Percentiles rank a stretch among this genome's conserved stretches.
Evolutionary conservation across 2,113 vertebrate species (phyloP).

Genomic region (Anolis carolinensis): DNA sequence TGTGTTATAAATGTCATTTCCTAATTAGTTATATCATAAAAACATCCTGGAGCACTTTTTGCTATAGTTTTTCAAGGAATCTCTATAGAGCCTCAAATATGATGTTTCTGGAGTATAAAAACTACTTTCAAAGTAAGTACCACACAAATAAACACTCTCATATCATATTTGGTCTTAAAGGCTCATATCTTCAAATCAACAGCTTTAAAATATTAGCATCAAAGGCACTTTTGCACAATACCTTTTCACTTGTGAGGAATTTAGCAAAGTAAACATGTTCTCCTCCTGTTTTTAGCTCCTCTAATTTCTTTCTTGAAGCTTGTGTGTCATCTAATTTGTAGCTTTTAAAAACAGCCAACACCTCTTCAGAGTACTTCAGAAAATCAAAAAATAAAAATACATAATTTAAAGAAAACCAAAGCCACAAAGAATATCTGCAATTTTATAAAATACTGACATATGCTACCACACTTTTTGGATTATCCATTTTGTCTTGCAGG

Average conservation of each 20-base stretch:
- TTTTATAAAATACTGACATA: not conserved
- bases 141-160: not conserved
- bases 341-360: conserved; percentile 96
- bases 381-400: conserved; percentile 6
- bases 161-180: not conserved
- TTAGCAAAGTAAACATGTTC: conserved; percentile 98
- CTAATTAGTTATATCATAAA: too few species aligned
- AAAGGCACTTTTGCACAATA: conserved; percentile 48
- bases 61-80: too few species aligned
- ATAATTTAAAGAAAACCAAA: not conserved
- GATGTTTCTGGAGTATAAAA: too few species aligned
- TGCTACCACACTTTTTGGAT: not conserved
- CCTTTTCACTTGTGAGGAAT: conserved; percentile 98
- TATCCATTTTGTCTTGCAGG: not conserved
- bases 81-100: too few species aligned
- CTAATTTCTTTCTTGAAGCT: conserved; percentile 92
- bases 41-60: too few species aligned
- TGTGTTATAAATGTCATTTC: too few species aligned
- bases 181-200: not conserved
- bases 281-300: conserved; percentile 90
- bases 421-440: not conserved
- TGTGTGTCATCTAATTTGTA: conserved; percentile 97
- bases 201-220: not conserved
- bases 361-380: conserved; percentile 93
- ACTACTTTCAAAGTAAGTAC: too few species aligned